Conservation (phyloP, 1,140 invertebrate genomes). For the Philaenus spumarius region DNA sequence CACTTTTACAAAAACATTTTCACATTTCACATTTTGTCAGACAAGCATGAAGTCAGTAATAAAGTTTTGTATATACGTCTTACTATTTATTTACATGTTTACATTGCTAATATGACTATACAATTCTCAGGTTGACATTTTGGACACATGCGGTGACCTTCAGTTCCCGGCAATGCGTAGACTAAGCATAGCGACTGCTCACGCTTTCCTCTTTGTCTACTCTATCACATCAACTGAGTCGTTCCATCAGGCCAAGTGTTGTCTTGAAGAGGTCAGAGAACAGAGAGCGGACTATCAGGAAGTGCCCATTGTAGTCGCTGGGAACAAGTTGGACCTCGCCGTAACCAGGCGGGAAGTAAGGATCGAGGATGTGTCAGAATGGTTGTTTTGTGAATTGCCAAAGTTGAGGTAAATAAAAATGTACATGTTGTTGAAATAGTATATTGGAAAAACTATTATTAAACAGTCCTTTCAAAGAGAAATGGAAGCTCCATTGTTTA, state of each 20-base stretch:
- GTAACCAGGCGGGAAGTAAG: slow-evolving; percentile 55
- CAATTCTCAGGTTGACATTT: slow-evolving; percentile 75
- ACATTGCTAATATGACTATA: too few species aligned
- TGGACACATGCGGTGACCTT: slow-evolving; percentile 81
- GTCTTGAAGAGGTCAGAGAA: slow-evolving; percentile 77
- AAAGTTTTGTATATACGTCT: too few species aligned
- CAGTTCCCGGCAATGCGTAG: slow-evolving; percentile 84
- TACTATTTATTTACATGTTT: too few species aligned
- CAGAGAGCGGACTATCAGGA: slow-evolving; percentile 70
- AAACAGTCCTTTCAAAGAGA: too few species aligned
- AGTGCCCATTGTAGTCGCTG: slow-evolving; percentile 78
- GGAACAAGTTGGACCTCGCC: slow-evolving; percentile 74
- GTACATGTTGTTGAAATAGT: too few species aligned
- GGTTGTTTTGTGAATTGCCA: slow-evolving; percentile 68
- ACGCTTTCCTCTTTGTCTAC: slow-evolving; percentile 86
- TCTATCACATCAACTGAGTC: slow-evolving; percentile 68
- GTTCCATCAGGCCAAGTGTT: slow-evolving; percentile 69
- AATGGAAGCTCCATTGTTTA: too few species aligned
- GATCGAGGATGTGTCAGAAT: slow-evolving; percentile 71
- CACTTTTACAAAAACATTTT: too few species aligned
- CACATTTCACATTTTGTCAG: too few species aligned
- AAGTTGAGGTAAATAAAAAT: slow-evolving; percentile 54
- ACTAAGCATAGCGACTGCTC: slow-evolving; percentile 80
- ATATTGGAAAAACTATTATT: too few species aligned
- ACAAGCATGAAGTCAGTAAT: too few species aligned